phyloP scores from a whole-genome alignment of 2,113 vertebrate species.

The Pholis gunnellus region DNA sequence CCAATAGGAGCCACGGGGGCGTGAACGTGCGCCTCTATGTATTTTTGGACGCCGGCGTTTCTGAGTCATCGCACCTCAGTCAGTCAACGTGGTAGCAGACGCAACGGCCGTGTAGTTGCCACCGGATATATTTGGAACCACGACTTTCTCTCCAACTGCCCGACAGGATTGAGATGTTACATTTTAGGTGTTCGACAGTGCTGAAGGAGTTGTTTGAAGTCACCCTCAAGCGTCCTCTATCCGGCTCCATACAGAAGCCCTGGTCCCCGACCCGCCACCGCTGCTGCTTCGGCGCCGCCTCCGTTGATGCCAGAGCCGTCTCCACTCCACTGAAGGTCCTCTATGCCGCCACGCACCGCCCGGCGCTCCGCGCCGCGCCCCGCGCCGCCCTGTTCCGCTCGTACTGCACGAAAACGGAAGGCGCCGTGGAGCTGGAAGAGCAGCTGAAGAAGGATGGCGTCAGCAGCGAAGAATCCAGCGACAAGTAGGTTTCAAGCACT shows the following conservation, averaged over 20 bases:
- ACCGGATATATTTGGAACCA: slow-evolving; percentile 22
- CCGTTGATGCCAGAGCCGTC: slow-evolving; percentile 37
- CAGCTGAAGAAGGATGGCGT: slow-evolving; percentile 74
- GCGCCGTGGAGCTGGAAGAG: slow-evolving; percentile 65
- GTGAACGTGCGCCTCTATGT: slow-evolving; percentile 45
- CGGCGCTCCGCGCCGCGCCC: slow-evolving; percentile 36
- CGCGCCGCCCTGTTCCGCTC: slow-evolving; percentile 36
- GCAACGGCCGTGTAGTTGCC: rapidly evolving
- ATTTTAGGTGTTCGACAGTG: slow-evolving; percentile 78
- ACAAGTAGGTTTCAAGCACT: slow-evolving; percentile 75
- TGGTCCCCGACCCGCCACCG: slow-evolving; percentile 52
- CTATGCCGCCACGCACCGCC: slow-evolving; percentile 50
- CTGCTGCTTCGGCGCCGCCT: slow-evolving; percentile 53
- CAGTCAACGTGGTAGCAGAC: rapidly evolving
- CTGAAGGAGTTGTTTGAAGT: slow-evolving; percentile 82
- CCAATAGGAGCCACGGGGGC: slow-evolving; percentile 70
- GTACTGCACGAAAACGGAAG: slow-evolving; percentile 80
- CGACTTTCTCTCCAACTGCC: slow-evolving; percentile 49
- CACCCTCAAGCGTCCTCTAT: slow-evolving; percentile 75
- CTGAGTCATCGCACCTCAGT: slow-evolving; percentile 53
- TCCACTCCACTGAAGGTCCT: slow-evolving; percentile 47
- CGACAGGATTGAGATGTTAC: slow-evolving; percentile 85
- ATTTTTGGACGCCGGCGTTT: neutral
- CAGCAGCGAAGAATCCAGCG: slow-evolving; percentile 49
- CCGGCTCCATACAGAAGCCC: slow-evolving; percentile 55